phyloP scores from a whole-genome alignment of 1,140 invertebrate species.

The Platorchestia sp. region DNA sequence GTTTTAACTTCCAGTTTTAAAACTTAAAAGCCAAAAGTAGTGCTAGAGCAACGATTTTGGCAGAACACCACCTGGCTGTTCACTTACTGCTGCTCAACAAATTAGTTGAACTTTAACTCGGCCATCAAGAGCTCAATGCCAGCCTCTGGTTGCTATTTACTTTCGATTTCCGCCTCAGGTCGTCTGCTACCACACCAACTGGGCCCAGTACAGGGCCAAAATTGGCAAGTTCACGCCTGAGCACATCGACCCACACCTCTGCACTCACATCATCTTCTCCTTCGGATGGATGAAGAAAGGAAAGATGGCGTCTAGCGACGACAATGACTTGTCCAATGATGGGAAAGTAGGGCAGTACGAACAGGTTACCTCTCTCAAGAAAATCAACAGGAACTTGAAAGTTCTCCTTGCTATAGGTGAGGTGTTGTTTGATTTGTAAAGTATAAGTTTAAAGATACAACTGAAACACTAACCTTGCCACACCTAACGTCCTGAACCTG shows the following conservation, averaged over 20 bases:
- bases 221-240: constrained; percentile 94
- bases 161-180: constrained; percentile 69
- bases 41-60: too few relatives aligned
- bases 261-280: constrained; percentile 95
- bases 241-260: constrained; percentile 94
- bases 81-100: too few relatives aligned
- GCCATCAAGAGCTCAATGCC: not conserved
- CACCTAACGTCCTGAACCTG: too few relatives aligned
- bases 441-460: not conserved
- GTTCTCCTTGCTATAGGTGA: constrained; percentile 89
- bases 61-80: too few relatives aligned
- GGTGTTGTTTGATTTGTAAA: constrained; percentile 67
- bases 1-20: too few relatives aligned
- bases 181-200: constrained; percentile 97
- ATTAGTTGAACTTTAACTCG: too few relatives aligned
- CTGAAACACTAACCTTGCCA: too few relatives aligned
- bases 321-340: constrained; percentile 93
- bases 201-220: constrained; percentile 95
- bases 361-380: constrained; percentile 84
- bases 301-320: constrained; percentile 90
- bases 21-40: too few relatives aligned
- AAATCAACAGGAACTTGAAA: constrained; percentile 90
- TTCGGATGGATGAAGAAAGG: constrained; percentile 98
- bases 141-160: not conserved
- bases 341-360: constrained; percentile 92